Percentiles rank a stretch among this genome's conserved stretches.
phyloP scores from a whole-genome alignment of 2,113 vertebrate species.

The Misgurnus anguillicaudatus region DNA sequence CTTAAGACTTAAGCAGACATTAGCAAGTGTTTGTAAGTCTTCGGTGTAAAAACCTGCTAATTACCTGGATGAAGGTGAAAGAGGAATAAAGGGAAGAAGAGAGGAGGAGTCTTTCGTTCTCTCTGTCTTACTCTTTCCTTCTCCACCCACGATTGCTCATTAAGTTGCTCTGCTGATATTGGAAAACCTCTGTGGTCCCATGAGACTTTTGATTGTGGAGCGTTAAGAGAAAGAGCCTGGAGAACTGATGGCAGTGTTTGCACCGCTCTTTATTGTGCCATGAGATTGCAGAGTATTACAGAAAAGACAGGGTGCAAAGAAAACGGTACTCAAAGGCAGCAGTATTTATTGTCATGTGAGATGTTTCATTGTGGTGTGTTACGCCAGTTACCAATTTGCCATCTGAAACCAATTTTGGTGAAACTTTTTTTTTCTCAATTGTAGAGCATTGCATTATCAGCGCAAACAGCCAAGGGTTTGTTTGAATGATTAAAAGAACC shows the following conservation, averaged over 20 bases:
- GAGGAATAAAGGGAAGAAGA: conserved; percentile 2
- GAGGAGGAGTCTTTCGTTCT: conserved; percentile 15
- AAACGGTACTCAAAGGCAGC: neutral
- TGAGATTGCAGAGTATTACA: neutral
- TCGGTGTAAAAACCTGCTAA: conserved; percentile 28
- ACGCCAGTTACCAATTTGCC: too few relatives aligned
- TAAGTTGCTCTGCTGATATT: conserved; percentile 26
- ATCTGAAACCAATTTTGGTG: too few relatives aligned
- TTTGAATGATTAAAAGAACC: too few relatives aligned
- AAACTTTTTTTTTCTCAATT: too few relatives aligned
- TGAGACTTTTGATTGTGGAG: conserved; percentile 25
- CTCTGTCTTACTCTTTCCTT: neutral
- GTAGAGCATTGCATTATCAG: too few relatives aligned
- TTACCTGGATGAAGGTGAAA: conserved; percentile 9
- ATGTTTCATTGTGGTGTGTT: neutral
- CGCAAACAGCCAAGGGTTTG: too few relatives aligned
- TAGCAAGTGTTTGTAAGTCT: conserved; percentile 22
- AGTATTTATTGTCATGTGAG: neutral
- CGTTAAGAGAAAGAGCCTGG: conserved; percentile 1
- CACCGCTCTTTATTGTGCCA: neutral
- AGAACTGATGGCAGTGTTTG: neutral
- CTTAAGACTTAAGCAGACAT: conserved; percentile 20
- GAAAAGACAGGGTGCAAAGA: neutral
- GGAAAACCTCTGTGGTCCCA: conserved; percentile 18
- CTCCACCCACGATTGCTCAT: conserved; percentile 32